Percentiles rank a stretch among this genome's conserved stretches.
Evolutionary conservation across 1,140 invertebrate species (phyloP).

Genomic region (Saccostrea glomerata): DNA sequence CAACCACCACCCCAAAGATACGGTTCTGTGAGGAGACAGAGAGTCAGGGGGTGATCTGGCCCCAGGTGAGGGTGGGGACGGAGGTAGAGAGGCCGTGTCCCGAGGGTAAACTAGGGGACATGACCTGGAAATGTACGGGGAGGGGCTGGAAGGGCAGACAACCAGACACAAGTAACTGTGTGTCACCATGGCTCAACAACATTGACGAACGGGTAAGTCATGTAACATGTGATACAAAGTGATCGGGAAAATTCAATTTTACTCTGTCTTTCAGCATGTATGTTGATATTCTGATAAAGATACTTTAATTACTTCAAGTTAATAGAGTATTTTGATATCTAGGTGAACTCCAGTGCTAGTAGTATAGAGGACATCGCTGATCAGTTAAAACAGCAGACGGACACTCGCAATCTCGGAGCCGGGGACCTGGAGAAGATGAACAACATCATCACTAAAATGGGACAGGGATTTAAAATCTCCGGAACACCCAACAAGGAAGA

Average conservation of each 20-base stretch:
- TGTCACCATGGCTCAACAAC: conserved; percentile 92
- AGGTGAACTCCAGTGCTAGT: conserved; percentile 41
- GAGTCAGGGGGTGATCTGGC: conserved; percentile 39
- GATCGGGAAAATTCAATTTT: too few species aligned
- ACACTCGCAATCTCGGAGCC: conserved; percentile 40
- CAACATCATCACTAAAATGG: conserved; percentile 53
- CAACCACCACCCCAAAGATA: not conserved
- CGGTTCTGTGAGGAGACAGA: conserved; percentile 15
- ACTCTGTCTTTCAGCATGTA: too few species aligned
- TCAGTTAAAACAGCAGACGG: conserved; percentile 51
- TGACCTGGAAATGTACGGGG: conserved; percentile 76
- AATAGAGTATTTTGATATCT: not conserved
- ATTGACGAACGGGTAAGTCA: conserved; percentile 78
- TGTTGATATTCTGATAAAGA: too few species aligned
- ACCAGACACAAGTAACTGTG: conserved; percentile 94
- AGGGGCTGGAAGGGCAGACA: conserved; percentile 84
- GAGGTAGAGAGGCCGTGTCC: conserved; percentile 27
- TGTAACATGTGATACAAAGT: too few species aligned
- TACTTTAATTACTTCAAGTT: too few species aligned
- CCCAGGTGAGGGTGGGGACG: not conserved
- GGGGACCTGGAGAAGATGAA: conserved; percentile 64
- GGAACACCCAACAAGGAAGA: not conserved
- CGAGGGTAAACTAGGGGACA: conserved; percentile 41
- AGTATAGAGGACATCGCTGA: conserved; percentile 40
- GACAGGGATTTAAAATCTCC: conserved; percentile 53